Evolutionary conservation across 2,113 vertebrate species (phyloP), one percentile per base, ranked within the genome.

Genomic region (Columbina picui): DNA sequence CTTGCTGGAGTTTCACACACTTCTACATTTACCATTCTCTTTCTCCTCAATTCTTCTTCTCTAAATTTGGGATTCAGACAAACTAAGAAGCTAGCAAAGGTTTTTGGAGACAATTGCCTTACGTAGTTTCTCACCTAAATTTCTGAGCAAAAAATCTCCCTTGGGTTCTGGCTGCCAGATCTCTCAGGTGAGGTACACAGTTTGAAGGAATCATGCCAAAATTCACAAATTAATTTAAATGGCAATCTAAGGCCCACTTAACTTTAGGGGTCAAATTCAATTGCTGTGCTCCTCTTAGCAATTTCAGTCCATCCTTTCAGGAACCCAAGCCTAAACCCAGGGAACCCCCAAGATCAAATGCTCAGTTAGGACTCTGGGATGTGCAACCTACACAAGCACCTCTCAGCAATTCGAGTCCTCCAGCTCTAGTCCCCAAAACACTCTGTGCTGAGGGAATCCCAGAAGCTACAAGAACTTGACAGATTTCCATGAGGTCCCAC

Each of bases 361-460:
- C 19, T 87, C 32, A 70, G 10, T 50, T 77, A 32, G 27, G 59
- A 61, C 34, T 61, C 30, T n/a, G 41, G 27, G 12, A 67, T 30
- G 5, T 3, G 14, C 19, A 67, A 3, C 9, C 13, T 25, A 4
- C 12, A 5, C 3, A 36, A 63, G 3, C 20, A 36, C 10, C 14
- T 41, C 19, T 63, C 38, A 30, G 27, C 6, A 9, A 13, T 53
- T 70, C 39, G 7, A 56, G 10, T 8, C 3, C 45, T 86, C 18
- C 26, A 55, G 0, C 9, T 69, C 25, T 36, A 49, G 21, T 18
- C 43, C 22, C 38, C 38, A 60, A 50, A 85, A 39, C 5, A 4
- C 43, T 8, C 39, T 18, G 9, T 60, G 14, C 49, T 69, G 39
- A 52, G 32, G 18, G 43, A 7, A 49, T 34, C 39, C 10, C 17